Evolutionary conservation across 2,888 invertebrate genomes (phyloP), one percentile per base, ranked within the genome.

Genomic region (Cephus rjabovi): DNA sequence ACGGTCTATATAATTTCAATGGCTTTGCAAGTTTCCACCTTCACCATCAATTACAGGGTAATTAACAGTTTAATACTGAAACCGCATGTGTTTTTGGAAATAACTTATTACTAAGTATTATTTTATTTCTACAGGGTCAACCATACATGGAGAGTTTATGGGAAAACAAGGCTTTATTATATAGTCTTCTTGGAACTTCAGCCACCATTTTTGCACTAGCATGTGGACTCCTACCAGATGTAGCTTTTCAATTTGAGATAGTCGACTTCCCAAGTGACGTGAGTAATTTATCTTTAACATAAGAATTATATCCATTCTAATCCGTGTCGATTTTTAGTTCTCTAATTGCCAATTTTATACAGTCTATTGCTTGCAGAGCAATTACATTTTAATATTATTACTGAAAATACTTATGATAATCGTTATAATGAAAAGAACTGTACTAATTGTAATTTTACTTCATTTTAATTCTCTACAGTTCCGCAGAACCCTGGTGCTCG

Each of bases 11-110:
- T 99, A 79, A 98, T 99, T 87, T 98, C 99, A 1, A 96, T 99
- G 95, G 96, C 98, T 30, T 93, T 99, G 81, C 99, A 99, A 93
- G 96, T 99, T 83, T 97, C 98, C 1, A 99, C 99, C 15, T 99
- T 99, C 92, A 99, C 98, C 79, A 98, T 99, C 79, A 99, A 99
- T 92, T 99, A 99, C 91, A 96, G 98, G 94, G 99, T 99, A 92
- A 92, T 71, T 71, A 56, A 34, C 12, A 34, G 75, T 76, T 40
- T 33, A 77, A 37, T 77, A 33, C 69, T 76, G 34, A 34, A 76
- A 33, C 34, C 3, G 56, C 34, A 37, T 34, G 23, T 11, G n/a
- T 33, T 76, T n/a, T 75, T 30, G 34, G 31, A 75, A 69, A 37
- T 0, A 12, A 34, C 33, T 31, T 81, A 74, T 34, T 30, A 35